phyloP scores from a whole-genome alignment of 2,888 invertebrate species.

The Lasioglossum leucozonium region DNA sequence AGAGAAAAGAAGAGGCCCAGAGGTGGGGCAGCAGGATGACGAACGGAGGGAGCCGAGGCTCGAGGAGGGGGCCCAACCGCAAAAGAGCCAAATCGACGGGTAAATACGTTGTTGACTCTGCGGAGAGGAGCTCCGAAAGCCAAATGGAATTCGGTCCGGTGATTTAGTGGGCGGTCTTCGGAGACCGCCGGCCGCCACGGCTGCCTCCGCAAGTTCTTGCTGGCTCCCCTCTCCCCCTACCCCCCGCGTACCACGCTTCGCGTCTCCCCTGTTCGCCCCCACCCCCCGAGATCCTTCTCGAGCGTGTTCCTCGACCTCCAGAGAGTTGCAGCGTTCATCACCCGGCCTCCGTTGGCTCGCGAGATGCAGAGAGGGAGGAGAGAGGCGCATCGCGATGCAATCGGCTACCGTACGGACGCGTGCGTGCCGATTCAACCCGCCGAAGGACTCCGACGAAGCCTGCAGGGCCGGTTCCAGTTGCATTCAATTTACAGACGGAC shows the following conservation, averaged over 20 bases:
- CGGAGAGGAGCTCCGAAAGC: slow-evolving; percentile 78
- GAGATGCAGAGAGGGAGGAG: not conserved
- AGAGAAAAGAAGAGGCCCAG: slow-evolving; percentile 24
- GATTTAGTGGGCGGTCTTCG: slow-evolving; percentile 82
- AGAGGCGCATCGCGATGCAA: slow-evolving; percentile 62
- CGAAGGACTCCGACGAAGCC: slow-evolving; percentile 35
- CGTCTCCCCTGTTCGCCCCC: not conserved
- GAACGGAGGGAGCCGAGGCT: slow-evolving; percentile 45
- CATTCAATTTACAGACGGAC: slow-evolving; percentile 59
- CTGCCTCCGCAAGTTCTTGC: slow-evolving; percentile 46
- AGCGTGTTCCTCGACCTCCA: slow-evolving; percentile 44
- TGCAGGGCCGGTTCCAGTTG: slow-evolving; percentile 55
- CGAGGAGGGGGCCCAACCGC: slow-evolving; percentile 73
- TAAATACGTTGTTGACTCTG: slow-evolving; percentile 83
- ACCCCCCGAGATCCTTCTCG: not conserved
- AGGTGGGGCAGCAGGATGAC: slow-evolving; percentile 37
- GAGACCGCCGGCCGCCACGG: slow-evolving; percentile 79
- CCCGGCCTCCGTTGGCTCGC: slow-evolving; percentile 32
- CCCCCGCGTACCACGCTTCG: slow-evolving; percentile 23
- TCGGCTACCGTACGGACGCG: slow-evolving; percentile 71
- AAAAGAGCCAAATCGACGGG: slow-evolving; percentile 82
- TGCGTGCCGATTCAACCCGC: slow-evolving; percentile 64
- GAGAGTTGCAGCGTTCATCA: slow-evolving; percentile 53
- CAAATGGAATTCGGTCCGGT: slow-evolving; percentile 82
- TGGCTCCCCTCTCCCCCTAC: no score